Evolutionary conservation across 1,140 invertebrate genomes (phyloP), one percentile per base, ranked within the genome.

Genomic region (Onthophagus taurus): DNA sequence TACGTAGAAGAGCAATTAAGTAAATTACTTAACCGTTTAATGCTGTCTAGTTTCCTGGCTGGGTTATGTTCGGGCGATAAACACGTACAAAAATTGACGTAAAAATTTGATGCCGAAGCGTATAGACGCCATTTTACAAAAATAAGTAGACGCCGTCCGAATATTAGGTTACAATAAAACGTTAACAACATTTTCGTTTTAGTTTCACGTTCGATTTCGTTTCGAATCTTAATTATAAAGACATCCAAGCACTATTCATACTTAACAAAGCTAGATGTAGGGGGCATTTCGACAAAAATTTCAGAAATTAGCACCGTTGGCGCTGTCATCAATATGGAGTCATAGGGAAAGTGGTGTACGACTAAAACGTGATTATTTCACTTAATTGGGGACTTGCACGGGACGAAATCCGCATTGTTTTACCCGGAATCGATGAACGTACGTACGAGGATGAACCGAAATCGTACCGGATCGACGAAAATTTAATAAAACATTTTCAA

Each of bases 201-300:
- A n/a, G 23, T 21, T 12, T 11, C 35, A 4, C 19, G 38, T 5
- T n/a, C 13, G 23, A 41, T 20, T 20, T 41, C 17, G n/a, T 7
- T 41, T 14, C 7, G 2, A 11, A 17, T 41, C 38, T 41, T 41
- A 26, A 17, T 29, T 26, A 29, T 41, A 41, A 41, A 31, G 26
- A 33, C 30, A 45, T 45, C 33, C 30, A 14, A 64, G 66, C 66
- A 66, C 61, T 63, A 61, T 65, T 61, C 55, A 54, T 72, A 74
- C 70, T 75, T 75, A 72, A 72, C 66, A 66, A 51, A 54, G 36
- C 45, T 55, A 48, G 53, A 57, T 63, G 60, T 65, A 77, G 75
- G 76, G 75, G 76, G 75, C 75, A 77, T 77, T 75, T 76, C 70
- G 64, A 71, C 55, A 73, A 76, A 77, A 78, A 75, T 75, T 77